phyloP scores from a whole-genome alignment of 2,113 vertebrate genomes.

The Pluvialis apricaria region DNA sequence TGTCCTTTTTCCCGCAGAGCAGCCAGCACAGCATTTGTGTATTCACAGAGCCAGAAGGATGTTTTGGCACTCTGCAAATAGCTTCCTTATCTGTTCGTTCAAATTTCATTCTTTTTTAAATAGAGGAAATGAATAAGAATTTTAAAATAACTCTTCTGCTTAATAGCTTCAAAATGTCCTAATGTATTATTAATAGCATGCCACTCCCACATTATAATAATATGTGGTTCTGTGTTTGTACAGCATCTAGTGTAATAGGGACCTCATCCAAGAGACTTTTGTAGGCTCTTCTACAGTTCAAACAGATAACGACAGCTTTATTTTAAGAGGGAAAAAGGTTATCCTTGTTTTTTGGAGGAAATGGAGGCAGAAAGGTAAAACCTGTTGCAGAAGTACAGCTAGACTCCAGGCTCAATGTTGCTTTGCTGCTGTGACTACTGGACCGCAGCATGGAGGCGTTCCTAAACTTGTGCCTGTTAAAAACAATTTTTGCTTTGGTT shows the following conservation, averaged over 20 bases:
- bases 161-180: slow-evolving; percentile 16
- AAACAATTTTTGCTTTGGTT: neutral
- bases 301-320: neutral
- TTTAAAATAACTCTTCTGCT: slow-evolving; percentile 11
- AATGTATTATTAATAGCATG: neutral
- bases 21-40: neutral
- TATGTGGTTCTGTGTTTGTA: slow-evolving; percentile 16
- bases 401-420: neutral
- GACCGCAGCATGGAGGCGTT: neutral
- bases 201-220: slow-evolving; percentile 25
- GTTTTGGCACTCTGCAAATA: neutral
- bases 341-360: neutral
- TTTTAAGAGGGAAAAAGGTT: slow-evolving; percentile 8
- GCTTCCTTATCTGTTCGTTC: neutral
- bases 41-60: neutral
- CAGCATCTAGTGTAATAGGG: neutral
- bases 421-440: neutral
- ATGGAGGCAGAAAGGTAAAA: neutral
- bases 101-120: neutral
- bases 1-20: neutral
- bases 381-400: neutral
- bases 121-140: slow-evolving; percentile 2
- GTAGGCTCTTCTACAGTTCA: slow-evolving; percentile 12
- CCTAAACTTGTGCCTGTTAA: neutral
- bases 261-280: neutral